Evolutionary conservation across 2,797 vertebrate species (phyloP), one percentile per base, ranked within the genome.

Genomic region (Myiothlypis chrysogaster): DNA sequence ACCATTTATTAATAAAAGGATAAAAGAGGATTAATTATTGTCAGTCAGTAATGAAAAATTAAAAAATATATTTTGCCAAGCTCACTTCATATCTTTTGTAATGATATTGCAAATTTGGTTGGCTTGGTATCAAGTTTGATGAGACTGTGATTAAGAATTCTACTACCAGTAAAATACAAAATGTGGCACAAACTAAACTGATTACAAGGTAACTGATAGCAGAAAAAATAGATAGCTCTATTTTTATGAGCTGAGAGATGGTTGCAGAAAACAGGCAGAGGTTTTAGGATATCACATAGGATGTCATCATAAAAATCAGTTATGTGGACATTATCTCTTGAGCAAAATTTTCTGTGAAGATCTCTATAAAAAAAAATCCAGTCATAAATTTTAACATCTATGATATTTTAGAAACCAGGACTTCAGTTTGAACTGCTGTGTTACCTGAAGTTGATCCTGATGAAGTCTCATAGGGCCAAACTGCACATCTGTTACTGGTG

Each of bases 401-500:
- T 24, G 35, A 50, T 44, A 8, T 15, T 83, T 86, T 21, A 88
- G 56, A 86, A 91, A 89, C 37, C 50, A 70, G 56, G 47, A 56
- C 28, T 92, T 76, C 52, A 30, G 18, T 60, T 68, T 76, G 69
- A 82, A 70, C 47, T 76, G 43, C 5, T 86, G 7, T 37, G 39
- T 94, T 99, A 99, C 99, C 99, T 99, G 99, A 99, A 99, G 99
- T 94, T 99, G 99, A 98, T 99, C 99, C 98, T 98, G 98, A 98
- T 98, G 98, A 97, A 99, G 98, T 98, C 98, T 99, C 99, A 99
- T 99, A 97, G 99, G 99, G 97, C 99, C 99, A 98, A 99, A 99
- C 95, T 99, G 99, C 98, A 99, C 98, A 96, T 99, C 98, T 93
- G 98, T 98, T 96, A 98, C 98, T 91, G 98, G 96, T 96, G 98